phyloP scores from a whole-genome alignment of 2,113 vertebrate genomes.

The Marmota monax region DNA sequence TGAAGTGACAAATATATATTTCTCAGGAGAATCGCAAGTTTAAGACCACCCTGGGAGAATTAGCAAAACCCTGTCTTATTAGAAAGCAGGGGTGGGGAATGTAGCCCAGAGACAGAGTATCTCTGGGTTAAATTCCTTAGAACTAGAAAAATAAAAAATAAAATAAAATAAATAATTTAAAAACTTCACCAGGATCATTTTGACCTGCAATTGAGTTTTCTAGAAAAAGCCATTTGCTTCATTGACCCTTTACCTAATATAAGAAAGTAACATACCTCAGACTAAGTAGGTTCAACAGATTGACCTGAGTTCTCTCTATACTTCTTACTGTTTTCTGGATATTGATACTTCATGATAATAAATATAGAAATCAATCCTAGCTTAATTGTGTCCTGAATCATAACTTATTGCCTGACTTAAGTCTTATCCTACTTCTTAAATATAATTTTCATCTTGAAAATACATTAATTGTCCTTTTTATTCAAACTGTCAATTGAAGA shows the following conservation, averaged over 20 bases:
- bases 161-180: too few species aligned
- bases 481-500: not conserved
- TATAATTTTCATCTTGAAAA: not conserved
- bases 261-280: not conserved
- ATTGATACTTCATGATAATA: not conserved
- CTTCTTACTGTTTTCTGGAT: not conserved
- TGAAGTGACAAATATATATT: not conserved
- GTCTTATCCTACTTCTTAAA: not conserved
- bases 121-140: too few species aligned
- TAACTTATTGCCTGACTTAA: not conserved
- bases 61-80: too few species aligned
- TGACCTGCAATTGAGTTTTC: not conserved
- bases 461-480: not conserved
- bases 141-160: too few species aligned
- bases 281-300: not conserved
- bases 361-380: constrained; percentile 36
- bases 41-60: too few species aligned
- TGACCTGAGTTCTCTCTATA: not conserved
- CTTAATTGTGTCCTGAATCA: not conserved
- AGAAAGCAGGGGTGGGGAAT: too few species aligned
- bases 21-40: not conserved
- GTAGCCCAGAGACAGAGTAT: too few species aligned
- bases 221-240: not conserved
- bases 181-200: not conserved
- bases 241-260: not conserved